These are phyloP conservation scores for Pempheris klunzingeri DNA, from an alignment of 2,797 vertebrate genomes.

Conservation along the genomic window DNA sequence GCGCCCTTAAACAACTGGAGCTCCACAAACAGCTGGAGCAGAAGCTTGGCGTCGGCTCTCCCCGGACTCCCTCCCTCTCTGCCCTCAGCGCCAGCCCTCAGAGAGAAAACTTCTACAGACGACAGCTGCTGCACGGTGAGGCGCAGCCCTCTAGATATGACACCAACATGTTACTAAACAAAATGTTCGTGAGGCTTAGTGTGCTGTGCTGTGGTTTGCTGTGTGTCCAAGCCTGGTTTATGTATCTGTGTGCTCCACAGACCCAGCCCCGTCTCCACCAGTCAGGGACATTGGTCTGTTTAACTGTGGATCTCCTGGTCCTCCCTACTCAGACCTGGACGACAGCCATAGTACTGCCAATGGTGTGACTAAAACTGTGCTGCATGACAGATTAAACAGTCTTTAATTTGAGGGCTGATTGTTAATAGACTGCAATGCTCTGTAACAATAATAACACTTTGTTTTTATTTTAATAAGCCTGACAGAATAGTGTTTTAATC, in stretches of 20 bases:
- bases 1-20: slow-evolving; percentile 85
- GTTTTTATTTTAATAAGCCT: slow-evolving; percentile 1
- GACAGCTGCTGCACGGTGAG: slow-evolving; percentile 86
- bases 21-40: slow-evolving; percentile 90
- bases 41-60: slow-evolving; percentile 78
- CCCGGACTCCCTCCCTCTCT: slow-evolving; percentile 74
- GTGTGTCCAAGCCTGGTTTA: slow-evolving; percentile 63
- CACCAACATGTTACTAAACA: background rate
- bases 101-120: slow-evolving; percentile 81
- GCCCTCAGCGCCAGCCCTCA: slow-evolving; percentile 81
- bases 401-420: slow-evolving; percentile 14
- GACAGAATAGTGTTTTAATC: slow-evolving; percentile 8
- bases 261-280: slow-evolving; percentile 91
- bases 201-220: slow-evolving; percentile 58
- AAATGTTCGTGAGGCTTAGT: slow-evolving; percentile 24
- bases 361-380: slow-evolving; percentile 80
- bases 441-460: slow-evolving; percentile 9
- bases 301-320: slow-evolving; percentile 85
- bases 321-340: slow-evolving; percentile 84
- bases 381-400: slow-evolving; percentile 53
- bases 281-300: slow-evolving; percentile 92
- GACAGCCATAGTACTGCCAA: slow-evolving; percentile 83
- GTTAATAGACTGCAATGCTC: background rate
- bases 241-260: slow-evolving; percentile 81
- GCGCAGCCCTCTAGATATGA: background rate